These are phyloP conservation scores for Nasua narica DNA, from an alignment of 2,797 vertebrate species.

Conservation along the genomic window DNA sequence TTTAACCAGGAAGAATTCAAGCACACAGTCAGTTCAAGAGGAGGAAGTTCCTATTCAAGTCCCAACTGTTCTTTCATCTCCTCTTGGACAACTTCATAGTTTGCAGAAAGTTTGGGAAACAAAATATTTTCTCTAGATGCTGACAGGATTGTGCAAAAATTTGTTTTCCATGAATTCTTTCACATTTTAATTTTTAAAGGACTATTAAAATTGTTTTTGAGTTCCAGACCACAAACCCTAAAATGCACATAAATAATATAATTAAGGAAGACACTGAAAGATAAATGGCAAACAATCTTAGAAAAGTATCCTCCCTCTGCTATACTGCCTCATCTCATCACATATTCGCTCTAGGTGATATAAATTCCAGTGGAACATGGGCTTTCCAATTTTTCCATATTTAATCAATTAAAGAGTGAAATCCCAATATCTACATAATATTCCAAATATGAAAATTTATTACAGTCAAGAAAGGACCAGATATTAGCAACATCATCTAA, in stretches of 20 bases:
- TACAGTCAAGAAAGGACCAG: conserved; percentile 1
- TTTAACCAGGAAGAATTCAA: neutral
- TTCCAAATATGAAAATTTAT: conserved; percentile 51
- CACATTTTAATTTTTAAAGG: conserved; percentile 53
- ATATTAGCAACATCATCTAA: neutral
- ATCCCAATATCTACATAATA: neutral
- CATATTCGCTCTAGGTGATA: conserved; percentile 15
- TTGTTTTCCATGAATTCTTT: conserved; percentile 57
- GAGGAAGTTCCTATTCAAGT: neutral
- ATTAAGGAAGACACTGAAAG: conserved; percentile 45
- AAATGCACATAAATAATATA: conserved; percentile 61
- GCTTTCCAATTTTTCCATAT: conserved; percentile 56
- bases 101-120: conserved; percentile 27
- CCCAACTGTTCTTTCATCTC: neutral
- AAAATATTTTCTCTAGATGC: conserved; percentile 56
- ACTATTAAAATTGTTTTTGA: conserved; percentile 29
- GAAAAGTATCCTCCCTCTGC: neutral
- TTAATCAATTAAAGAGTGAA: conserved; percentile 60
- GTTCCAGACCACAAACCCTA: conserved; percentile 60
- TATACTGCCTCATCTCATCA: neutral
- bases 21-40: neutral
- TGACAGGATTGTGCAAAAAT: conserved; percentile 59
- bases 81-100: neutral
- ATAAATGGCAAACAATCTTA: conserved; percentile 21
- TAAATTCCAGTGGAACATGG: conserved; percentile 23